Evolutionary conservation across 2,888 invertebrate genomes (phyloP), one percentile per base, ranked within the genome.

Genomic region (Drosophila nigricruria): DNA sequence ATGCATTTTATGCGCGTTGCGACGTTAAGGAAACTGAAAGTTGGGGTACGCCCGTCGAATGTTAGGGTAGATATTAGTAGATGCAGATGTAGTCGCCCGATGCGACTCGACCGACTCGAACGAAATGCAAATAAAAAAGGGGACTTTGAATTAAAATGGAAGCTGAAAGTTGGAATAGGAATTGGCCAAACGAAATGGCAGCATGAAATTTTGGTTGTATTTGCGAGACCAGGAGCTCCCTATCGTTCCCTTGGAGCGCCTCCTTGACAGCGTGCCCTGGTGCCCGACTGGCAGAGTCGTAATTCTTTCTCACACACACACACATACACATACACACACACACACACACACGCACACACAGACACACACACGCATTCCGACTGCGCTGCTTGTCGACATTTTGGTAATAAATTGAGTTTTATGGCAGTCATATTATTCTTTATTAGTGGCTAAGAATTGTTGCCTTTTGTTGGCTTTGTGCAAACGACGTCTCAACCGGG

Each of bases 361-460:
- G n/a, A 43, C 43, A 23, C 45, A 40, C 30, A 40, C n/a, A 58
- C 34, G 53, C 52, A 69, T 57, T 58, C 16, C 23, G 65, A 63
- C 38, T 53, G 43, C 59, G 79, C 85, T 84, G 88, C 87, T 73
- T 88, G 87, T 88, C 84, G 88, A 86, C 88, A 80, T 88, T 84
- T 82, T 70, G 87, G 85, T 88, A 88, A 85, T 85, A 85, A 85
- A 85, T 85, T 88, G 89, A 86, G 89, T 85, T 85, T 85, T 85
- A 85, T 85, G 89, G 85, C 89, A 88, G 81, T 86, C 85, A 83
- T 85, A 85, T 85, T 88, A 85, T 85, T 85, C 89, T 88, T 85
- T 85, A 85, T 85, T 88, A 85, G 85, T 88, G 84, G 84, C 78
- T 75, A 88, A 88, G 89, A 85, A 85, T 88, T 85, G 89, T 86